Evolutionary conservation across 1,140 invertebrate species (phyloP).

Genomic region (Cydia amplana): DNA sequence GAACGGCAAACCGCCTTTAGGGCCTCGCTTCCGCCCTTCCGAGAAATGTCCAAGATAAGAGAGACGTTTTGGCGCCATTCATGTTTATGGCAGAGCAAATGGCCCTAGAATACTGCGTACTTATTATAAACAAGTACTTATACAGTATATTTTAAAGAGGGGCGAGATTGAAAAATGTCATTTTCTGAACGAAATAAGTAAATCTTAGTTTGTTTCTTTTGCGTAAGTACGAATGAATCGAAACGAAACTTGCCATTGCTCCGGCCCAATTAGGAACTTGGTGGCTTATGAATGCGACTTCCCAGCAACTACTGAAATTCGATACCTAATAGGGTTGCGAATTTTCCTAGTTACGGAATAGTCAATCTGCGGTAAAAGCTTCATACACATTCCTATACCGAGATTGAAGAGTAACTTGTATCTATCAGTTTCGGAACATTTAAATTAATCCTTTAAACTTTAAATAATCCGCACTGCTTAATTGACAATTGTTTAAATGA

Average conservation of each 20-base stretch:
- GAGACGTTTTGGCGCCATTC: conserved; percentile 76
- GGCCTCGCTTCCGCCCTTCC: conserved; percentile 70
- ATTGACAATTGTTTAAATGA: conserved; percentile 35
- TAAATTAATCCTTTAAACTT: neutral
- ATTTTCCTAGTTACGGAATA: neutral
- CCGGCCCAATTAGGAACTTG: conserved; percentile 25
- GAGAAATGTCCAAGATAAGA: conserved; percentile 77
- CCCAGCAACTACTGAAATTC: conserved; percentile 16
- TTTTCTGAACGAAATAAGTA: conserved; percentile 25
- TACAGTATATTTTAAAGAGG: conserved; percentile 60
- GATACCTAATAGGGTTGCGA: conserved; percentile 17
- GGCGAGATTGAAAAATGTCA: conserved; percentile 49
- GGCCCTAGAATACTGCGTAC: conserved; percentile 71
- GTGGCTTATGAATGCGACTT: conserved; percentile 20
- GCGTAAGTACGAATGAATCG: conserved; percentile 6
- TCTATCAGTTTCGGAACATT: neutral
- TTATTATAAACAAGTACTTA: conserved; percentile 75
- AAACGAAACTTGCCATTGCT: conserved; percentile 21
- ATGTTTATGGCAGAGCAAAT: conserved; percentile 76
- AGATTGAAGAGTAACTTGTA: neutral
- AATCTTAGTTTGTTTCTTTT: neutral
- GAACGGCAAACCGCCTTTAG: conserved; percentile 64
- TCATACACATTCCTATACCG: neutral
- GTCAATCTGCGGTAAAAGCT: neutral
- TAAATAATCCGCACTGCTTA: neutral